Evolutionary conservation across 2,113 vertebrate species (phyloP).

Genomic region (Cyanistes caeruleus): DNA sequence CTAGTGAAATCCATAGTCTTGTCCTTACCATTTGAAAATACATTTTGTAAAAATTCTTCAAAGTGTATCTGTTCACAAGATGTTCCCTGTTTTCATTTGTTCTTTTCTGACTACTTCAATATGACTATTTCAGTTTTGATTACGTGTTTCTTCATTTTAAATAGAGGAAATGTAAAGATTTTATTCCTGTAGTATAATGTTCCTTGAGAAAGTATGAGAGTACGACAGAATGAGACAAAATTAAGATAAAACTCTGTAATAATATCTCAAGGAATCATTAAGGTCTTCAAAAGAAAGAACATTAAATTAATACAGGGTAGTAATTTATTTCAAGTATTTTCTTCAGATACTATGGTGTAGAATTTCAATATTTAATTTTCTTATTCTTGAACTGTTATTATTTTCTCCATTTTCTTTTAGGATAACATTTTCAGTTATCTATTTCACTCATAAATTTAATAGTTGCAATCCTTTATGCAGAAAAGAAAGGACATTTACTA

Average conservation of each 20-base stretch:
- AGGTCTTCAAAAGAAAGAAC: not conserved
- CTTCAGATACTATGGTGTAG: not conserved
- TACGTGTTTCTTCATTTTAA: not conserved
- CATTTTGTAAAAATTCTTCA: not conserved
- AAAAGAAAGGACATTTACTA: not conserved
- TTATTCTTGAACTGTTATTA: not conserved
- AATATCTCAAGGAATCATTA: not conserved
- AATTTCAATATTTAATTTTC: not conserved
- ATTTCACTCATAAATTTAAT: not conserved
- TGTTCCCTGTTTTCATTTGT: not conserved
- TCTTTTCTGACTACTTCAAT: not conserved
- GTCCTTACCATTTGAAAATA: not conserved
- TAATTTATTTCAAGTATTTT: not conserved
- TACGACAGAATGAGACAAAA: not conserved
- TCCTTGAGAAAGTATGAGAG: not conserved
- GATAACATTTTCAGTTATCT: not conserved
- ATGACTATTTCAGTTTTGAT: not conserved
- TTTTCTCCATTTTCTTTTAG: not conserved
- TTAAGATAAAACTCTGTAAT: not conserved
- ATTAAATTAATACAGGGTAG: not conserved
- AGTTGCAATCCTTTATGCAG: not conserved
- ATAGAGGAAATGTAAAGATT: not conserved
- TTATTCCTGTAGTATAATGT: not conserved
- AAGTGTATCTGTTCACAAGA: not conserved
- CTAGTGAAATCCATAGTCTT: not conserved